A percentile compares a stretch with the other conserved stretches of the same genome.
Conservation (phyloP, 2,113 vertebrate species). For the Ameiurus melas region DNA sequence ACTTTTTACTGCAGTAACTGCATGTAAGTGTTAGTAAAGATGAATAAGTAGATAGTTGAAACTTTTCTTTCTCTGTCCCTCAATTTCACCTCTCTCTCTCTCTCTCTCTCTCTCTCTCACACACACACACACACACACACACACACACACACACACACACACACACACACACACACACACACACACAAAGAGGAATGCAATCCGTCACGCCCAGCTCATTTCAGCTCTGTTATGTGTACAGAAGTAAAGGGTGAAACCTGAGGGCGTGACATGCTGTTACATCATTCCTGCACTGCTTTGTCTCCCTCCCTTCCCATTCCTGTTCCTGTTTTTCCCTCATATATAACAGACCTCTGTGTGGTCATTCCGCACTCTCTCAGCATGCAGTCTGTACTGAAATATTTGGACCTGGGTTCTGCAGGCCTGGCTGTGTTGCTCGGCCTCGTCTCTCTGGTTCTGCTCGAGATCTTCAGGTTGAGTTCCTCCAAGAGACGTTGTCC, state of each 20-base stretch:
- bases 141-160: too few species aligned
- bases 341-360: neutral
- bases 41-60: too few species aligned
- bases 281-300: neutral
- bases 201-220: neutral
- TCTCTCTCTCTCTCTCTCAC: too few species aligned
- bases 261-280: neutral
- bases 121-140: too few species aligned
- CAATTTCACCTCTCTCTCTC: too few species aligned
- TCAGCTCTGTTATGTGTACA: neutral
- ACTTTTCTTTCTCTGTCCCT: too few species aligned
- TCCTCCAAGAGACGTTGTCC: constrained; percentile 33
- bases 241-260: neutral
- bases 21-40: too few species aligned
- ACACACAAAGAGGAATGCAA: neutral
- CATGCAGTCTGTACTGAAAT: constrained; percentile 39
- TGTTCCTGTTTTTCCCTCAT: neutral
- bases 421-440: constrained; percentile 11
- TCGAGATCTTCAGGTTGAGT: constrained; percentile 43
- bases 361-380: neutral
- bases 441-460: constrained; percentile 36
- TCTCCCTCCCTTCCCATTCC: neutral
- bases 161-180: too few species aligned
- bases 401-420: constrained; percentile 19
- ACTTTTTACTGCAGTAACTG: too few species aligned